Base-by-base conservation (phyloP, 1,140 invertebrate species). In the Temnothorax longispinosus region DNA sequence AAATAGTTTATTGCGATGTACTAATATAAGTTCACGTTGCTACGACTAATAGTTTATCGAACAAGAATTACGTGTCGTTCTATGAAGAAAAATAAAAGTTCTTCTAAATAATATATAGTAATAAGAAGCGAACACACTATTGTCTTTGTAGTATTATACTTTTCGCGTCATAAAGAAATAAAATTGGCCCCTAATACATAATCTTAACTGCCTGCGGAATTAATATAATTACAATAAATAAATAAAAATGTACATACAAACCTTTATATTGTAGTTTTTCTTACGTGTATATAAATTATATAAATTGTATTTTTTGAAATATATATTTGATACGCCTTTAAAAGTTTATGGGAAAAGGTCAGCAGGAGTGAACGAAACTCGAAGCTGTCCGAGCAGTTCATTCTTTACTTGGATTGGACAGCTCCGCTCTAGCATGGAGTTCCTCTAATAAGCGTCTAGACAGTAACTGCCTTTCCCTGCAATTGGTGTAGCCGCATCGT, bases 401-500 rank as follows among this genome's bases (percentile, higher is more conserved):
- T 71, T 18, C 35, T 47, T 60, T 58, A 41, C 27, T 71, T 35
- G 41, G 60, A 71, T 74, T 50, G 54, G 54, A 60, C 27, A 82
- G 38, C 18, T 60, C 18, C 18, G 41, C 2, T 65, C 44, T 52
- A 65, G 47, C 69, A 44, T 74, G 21, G 15, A 80, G n/a, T 69
- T 54, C 6, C 52, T 72, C 67, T 82, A 82, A 82, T 82, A 82
- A 82, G 27, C 67, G 13, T 58, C 27, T 74, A 72, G 52, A 47
- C 77, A 38, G 44, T 38, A 78, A 78, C 62, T 82, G 18, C 27
- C 54, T 74, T 72, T 56, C 13, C 52, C 52, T 60, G 56, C 52
- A 62, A 84, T 84, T 74, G 44, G 32, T 44, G n/a, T 72, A 84
- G 54, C 80, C 69, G 15, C 69, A 60, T 75, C 54, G 65, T 71